Evolutionary conservation across 2,797 vertebrate species (phyloP).

Genomic region (Syngnathus acus): DNA sequence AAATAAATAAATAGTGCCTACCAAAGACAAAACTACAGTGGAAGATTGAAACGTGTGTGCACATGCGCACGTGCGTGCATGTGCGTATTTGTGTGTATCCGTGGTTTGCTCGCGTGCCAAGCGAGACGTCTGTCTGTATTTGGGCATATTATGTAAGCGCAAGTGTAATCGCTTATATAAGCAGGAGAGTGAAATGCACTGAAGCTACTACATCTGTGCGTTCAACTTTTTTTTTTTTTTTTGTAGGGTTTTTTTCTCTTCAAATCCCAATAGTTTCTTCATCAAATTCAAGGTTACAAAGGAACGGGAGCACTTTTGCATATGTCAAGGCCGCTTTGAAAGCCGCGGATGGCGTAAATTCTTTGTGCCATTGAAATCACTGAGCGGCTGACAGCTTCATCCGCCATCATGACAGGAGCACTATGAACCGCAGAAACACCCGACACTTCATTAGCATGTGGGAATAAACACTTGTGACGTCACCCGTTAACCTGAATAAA

Average conservation of each 20-base stretch:
- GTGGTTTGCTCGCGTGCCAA: background rate
- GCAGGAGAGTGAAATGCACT: constrained; percentile 24
- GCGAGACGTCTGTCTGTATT: constrained; percentile 11
- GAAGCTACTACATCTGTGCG: constrained; percentile 20
- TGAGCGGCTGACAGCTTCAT: constrained; percentile 69
- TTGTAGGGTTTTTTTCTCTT: background rate
- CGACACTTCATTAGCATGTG: constrained; percentile 17
- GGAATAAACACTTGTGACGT: background rate
- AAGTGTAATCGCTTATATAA: constrained; percentile 44
- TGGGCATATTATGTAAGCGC: constrained; percentile 27
- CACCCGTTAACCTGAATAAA: too few relatives aligned
- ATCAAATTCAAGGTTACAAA: constrained; percentile 51
- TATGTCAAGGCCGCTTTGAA: constrained; percentile 60
- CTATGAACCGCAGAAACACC: constrained; percentile 8
- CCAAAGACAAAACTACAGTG: background rate
- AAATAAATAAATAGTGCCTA: background rate
- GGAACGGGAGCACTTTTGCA: constrained; percentile 48
- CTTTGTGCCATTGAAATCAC: constrained; percentile 62
- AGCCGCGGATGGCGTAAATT: constrained; percentile 49
- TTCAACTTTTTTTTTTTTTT: background rate
- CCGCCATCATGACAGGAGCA: constrained; percentile 57
- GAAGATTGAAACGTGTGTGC: background rate
- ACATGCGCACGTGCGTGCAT: background rate
- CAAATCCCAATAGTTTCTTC: background rate
- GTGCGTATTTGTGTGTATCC: background rate